Conservation (phyloP, 2,797 vertebrate genomes). For the Neosilurus hyrtlii region DNA sequence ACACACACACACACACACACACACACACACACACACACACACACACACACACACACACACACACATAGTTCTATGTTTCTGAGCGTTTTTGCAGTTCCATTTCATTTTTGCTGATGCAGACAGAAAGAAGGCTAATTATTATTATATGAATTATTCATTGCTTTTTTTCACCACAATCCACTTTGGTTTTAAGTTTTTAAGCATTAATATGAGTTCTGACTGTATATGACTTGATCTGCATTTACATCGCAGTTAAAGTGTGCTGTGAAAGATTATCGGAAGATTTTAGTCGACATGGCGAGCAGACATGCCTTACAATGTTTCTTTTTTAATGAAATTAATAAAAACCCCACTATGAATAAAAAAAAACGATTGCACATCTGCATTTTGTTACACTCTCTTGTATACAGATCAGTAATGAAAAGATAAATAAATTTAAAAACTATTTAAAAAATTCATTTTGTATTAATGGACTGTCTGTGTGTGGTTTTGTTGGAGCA, state of each 20-base stretch:
- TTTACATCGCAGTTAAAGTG: neutral
- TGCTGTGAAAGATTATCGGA: neutral
- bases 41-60: conserved; percentile 1
- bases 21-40: no score
- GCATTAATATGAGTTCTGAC: neutral
- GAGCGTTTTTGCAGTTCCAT: neutral
- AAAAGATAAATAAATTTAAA: conserved; percentile 52
- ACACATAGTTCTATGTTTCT: neutral
- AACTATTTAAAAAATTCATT: conserved; percentile 64
- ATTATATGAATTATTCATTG: conserved; percentile 16
- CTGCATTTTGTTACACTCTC: conserved; percentile 82
- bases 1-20: neutral
- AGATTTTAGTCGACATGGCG: neutral
- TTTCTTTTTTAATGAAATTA: conserved; percentile 56
- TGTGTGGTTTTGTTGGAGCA: neutral
- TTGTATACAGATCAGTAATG: conserved; percentile 74
- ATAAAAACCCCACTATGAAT: neutral
- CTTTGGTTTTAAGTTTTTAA: conserved; percentile 1
- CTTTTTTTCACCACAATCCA: neutral
- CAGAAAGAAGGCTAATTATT: neutral
- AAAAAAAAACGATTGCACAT: conserved; percentile 74
- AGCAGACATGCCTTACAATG: conserved; percentile 79
- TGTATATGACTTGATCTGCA: conserved; percentile 13
- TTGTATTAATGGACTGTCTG: conserved; percentile 63
- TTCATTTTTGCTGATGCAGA: conserved; percentile 19